phyloP scores from a whole-genome alignment of 2,888 invertebrate genomes.

The Clusia tigrina region DNA sequence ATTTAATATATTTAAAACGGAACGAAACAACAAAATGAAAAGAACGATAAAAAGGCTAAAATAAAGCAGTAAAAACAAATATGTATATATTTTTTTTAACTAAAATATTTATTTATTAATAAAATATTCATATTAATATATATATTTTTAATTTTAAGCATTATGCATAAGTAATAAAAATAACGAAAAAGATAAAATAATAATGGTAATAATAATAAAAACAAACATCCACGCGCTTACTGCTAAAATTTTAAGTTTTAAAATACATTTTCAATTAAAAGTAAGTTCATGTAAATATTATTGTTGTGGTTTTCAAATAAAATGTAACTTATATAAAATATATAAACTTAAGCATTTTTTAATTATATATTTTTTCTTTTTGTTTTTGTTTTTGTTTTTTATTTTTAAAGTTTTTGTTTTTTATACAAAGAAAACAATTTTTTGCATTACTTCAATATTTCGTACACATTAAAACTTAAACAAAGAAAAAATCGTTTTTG shows the following conservation, averaged over 20 bases:
- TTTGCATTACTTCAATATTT: neutral
- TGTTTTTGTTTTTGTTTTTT: conserved; percentile 23
- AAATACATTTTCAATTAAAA: too few relatives aligned
- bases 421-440: conserved; percentile 13
- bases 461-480: conserved; percentile 23
- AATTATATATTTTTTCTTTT: conserved; percentile 16
- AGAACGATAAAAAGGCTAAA: conserved; percentile 34
- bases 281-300: conserved; percentile 12
- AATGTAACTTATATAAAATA: conserved; percentile 23
- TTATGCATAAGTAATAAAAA: conserved; percentile 53
- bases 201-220: conserved; percentile 42
- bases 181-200: conserved; percentile 53
- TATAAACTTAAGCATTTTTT: conserved; percentile 13
- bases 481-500: conserved; percentile 24
- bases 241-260: conserved; percentile 27
- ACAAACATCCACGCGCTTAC: conserved; percentile 55
- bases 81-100: conserved; percentile 43
- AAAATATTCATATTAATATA: conserved; percentile 47
- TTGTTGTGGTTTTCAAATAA: conserved; percentile 21
- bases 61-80: conserved; percentile 35
- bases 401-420: conserved; percentile 12
- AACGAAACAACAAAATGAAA: conserved; percentile 39
- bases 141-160: conserved; percentile 50
- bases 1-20: conserved; percentile 22
- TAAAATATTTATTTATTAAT: conserved; percentile 61